Evolutionary conservation across 2,797 vertebrate genomes (phyloP), one percentile per base, ranked within the genome.

Genomic region (Borostomias antarcticus): DNA sequence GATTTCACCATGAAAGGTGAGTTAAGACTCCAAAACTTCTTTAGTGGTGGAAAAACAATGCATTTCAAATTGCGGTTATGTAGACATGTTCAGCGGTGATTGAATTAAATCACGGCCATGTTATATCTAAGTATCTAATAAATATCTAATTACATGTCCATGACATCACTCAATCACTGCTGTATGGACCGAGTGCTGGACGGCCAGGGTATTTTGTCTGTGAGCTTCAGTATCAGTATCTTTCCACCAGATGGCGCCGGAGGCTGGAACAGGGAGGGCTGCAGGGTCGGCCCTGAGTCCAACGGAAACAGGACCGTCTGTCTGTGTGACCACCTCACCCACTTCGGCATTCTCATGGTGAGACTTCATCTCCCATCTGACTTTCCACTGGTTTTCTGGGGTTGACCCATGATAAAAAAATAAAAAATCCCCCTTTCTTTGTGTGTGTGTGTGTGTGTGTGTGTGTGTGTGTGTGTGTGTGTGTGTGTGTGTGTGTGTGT

Each of bases 341-440:
- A 99, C 85, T 99, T 99, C 0, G 97, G 94, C 54, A 87, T 99
- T 77, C 91, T 99, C 29, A 96, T 99, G 97, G 97, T 98, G 85
- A 86, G 93, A 66, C 37, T 13, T 62, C 28, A 19, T 60, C 15
- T 29, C n/a, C 9, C 53, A 13, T 26, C n/a, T n/a, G n/a, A n/a
- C n/a, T n/a, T 17, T 15, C 21, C 25, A 52, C 17, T 28, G 50
- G 25, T 4, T 11, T 21, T 52, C 23, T 25, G 21, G 29, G 52
- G 53, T 56, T 62, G 21, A 56, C 53, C 57, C 1, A 40, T 51
- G 17, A 57, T 17, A 33, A 30, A 11, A n/a, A n/a, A n/a, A n/a
- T n/a, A n/a, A n/a, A n/a, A n/a, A n/a, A n/a, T n/a, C n/a, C n/a
- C n/a, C n/a, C n/a, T n/a, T n/a, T n/a, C n/a, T n/a, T n/a, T n/a